phyloP scores from a whole-genome alignment of 2,888 invertebrate genomes.

The Reticulitermes lucifugus region DNA sequence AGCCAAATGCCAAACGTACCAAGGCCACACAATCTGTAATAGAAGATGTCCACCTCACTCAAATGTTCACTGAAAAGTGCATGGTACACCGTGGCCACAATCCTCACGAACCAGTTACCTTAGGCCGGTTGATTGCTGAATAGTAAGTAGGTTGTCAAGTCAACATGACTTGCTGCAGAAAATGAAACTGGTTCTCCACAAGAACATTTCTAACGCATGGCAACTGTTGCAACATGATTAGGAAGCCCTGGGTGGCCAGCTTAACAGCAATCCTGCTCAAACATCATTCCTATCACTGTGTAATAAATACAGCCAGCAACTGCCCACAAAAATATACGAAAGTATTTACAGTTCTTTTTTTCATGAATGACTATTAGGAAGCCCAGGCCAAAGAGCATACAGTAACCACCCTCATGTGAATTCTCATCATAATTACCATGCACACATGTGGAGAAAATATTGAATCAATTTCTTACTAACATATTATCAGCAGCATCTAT shows the following conservation, averaged over 20 bases:
- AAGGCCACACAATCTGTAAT: conserved; percentile 48
- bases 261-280: neutral
- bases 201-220: conserved; percentile 9
- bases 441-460: conserved; percentile 9
- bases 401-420: neutral
- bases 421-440: conserved; percentile 22
- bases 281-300: neutral
- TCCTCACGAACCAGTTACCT: neutral
- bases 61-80: neutral
- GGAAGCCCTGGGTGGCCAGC: neutral
- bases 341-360: conserved; percentile 33
- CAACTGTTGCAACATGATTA: neutral
- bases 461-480: neutral
- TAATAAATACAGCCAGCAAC: conserved; percentile 28
- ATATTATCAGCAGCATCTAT: neutral
- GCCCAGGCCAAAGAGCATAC: neutral
- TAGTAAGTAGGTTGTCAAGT: neutral
- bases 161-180: neutral
- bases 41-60: conserved; percentile 28
- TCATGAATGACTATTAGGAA: conserved; percentile 26
- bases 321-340: conserved; percentile 38
- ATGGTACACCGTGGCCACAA: conserved; percentile 19
- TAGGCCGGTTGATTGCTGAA: conserved; percentile 23
- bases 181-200: neutral
- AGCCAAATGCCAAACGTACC: conserved; percentile 40